Evolutionary conservation across 2,113 vertebrate genomes (phyloP), one percentile per base, ranked within the genome.

Genomic region (Riparia riparia): DNA sequence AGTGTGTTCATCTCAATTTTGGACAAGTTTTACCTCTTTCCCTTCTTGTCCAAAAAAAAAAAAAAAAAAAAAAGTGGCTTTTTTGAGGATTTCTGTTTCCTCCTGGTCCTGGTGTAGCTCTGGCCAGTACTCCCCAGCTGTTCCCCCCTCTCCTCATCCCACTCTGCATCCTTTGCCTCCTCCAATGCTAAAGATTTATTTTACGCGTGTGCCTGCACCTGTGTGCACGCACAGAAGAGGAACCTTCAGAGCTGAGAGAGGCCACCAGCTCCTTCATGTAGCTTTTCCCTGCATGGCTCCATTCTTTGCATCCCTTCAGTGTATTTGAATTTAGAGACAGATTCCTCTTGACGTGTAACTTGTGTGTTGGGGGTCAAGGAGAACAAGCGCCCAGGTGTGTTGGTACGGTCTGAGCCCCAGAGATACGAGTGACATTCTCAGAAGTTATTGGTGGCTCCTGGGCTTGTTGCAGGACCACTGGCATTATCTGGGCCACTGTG

Each of bases 211-310:
- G 94, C 87, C 37, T 82, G 93, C 84, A 44, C 87, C 56, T 3
- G 16, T 28, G 60, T 84, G 93, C 73, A 3, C 0, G 50, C 93
- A 90, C 79, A 91, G 89, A 89, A 96, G 95, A 96, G 31, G 76
- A 93, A 32, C 70, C 78, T 57, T 14, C 84, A 39, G 77, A 7
- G 6, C 84, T 24, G 8, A 44, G 56, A 78, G 80, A 65, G 58
- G 61, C 41, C 20, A 29, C 21, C 9, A 9, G 44, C 72, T 92
- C 60, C 82, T 90, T 47, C 79, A 3, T 5, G 21, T 54, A 61
- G 70, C 79, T 86, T 65, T 18, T 49, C 32, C 24, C 82, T 87
- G 95, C 90, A 88, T 93, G 86, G 81, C 94, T 96, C 90, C 77
- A 41, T 73, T 15, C 82, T 47, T 34, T 34, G 49, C 47, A 5